Base-by-base conservation (phyloP, 2,797 vertebrate species). In the Dallia pectoralis region DNA sequence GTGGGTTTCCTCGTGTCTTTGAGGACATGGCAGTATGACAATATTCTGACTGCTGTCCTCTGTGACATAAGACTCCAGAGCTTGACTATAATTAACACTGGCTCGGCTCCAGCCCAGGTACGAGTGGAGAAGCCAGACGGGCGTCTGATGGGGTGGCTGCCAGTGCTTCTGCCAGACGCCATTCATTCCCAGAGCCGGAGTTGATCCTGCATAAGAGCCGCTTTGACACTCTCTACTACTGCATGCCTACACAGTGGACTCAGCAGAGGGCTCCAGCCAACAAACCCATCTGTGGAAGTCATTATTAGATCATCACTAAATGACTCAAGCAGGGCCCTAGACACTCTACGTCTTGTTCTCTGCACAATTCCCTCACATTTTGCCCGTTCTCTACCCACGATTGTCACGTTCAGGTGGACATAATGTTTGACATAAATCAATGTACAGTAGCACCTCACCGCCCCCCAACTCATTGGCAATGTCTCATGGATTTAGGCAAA, bases 51-150 rank as follows among this genome's bases (percentile, higher is more conserved):
- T 87, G 65, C 78, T 85, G 85, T 90, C 87, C 86, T 88, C 86
- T 78, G 86, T 91, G 91, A 92, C 92, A 93, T 86, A 79, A 89
- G 89, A 91, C 91, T 92, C 88, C 80, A 87, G 89, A 89, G 92
- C 87, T 89, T 88, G 83, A 87, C 93, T 93, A 94, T 94, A 94
- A 95, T 95, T 95, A 95, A 94, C 92, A 93, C 91, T 93, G 93
- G 93, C 91, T 79, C 65, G 77, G 87, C 89, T 93, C 93, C 93
- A 94, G 92, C 85, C 83, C 89, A 94, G 93, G 94, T 94, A 94
- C 87, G 73, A 9, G 63, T n/a, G 19, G 8, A 30, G 62, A 29
- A 29, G 29, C 27, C 15, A 29, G 62, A 18, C 29, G 62, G 62
- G 62, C 27, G 62, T 22, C 53, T 59, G 29, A 33, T 18, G 22